A percentile compares a stretch with the other conserved stretches of the same genome.
These are phyloP conservation scores for Sebastolobus alascanus DNA, from an alignment of 2,797 vertebrate species.

Conservation along the genomic window DNA sequence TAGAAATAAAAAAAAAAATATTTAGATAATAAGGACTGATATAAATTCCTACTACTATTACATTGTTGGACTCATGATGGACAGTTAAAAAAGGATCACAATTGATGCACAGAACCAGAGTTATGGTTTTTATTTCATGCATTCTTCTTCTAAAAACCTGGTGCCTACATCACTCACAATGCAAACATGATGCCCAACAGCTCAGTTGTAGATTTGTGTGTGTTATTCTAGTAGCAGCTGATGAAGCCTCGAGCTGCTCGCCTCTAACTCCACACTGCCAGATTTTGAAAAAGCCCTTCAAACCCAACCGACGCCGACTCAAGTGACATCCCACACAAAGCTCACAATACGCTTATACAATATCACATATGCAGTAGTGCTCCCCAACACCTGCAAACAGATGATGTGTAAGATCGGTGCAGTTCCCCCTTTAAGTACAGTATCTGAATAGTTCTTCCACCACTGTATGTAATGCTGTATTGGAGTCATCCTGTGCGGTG, in stretches of 20 bases:
- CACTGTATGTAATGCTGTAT: background rate
- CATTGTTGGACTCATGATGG: too few relatives aligned
- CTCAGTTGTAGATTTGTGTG: background rate
- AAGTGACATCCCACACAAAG: background rate
- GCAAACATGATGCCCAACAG: background rate
- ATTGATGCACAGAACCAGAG: too few relatives aligned
- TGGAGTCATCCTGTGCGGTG: background rate
- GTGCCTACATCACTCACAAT: slow-evolving; percentile 1
- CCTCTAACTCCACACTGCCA: background rate
- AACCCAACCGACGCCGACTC: background rate
- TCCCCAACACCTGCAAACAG: too few relatives aligned
- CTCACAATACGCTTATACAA: background rate
- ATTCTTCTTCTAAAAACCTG: too few relatives aligned
- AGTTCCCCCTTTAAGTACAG: background rate
- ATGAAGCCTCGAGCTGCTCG: background rate
- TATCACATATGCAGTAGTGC: too few relatives aligned
- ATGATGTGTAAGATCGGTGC: too few relatives aligned
- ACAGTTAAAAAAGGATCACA: too few relatives aligned
- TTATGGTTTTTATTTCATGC: too few relatives aligned
- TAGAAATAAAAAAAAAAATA: too few relatives aligned
- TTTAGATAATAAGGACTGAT: too few relatives aligned
- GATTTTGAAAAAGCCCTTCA: background rate
- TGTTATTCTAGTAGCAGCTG: background rate
- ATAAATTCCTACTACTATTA: too few relatives aligned
- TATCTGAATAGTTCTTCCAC: background rate